Percentiles rank a stretch among this genome's conserved stretches.
phyloP scores from a whole-genome alignment of 2,888 invertebrate species.

The Strigamia crassipes region DNA sequence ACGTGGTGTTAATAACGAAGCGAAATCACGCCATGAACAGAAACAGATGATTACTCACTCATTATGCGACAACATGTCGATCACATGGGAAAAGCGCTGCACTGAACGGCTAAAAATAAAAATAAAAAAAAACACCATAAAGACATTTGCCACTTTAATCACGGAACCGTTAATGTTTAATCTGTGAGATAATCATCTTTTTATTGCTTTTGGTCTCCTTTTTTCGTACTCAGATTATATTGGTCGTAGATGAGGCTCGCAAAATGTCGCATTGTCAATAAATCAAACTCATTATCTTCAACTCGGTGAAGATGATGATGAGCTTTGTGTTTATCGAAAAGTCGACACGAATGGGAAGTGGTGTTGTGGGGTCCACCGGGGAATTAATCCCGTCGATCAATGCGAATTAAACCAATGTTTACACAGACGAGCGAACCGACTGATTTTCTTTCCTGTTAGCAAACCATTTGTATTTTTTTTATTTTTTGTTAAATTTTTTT shows the following conservation, averaged over 20 bases:
- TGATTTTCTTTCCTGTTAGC: conserved; percentile 35
- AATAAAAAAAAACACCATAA: conserved; percentile 18
- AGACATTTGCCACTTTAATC: conserved; percentile 26
- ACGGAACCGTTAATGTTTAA: conserved; percentile 28
- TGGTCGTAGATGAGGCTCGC: neutral
- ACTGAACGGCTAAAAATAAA: neutral
- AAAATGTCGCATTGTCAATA: conserved; percentile 6
- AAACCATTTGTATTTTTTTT: neutral
- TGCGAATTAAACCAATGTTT: conserved; percentile 24
- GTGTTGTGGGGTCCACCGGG: conserved; percentile 11
- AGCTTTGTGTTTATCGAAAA: conserved; percentile 18
- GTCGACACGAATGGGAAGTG: neutral
- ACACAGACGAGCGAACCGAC: neutral
- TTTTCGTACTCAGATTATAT: neutral
- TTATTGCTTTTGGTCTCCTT: conserved; percentile 1
- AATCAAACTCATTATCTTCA: conserved; percentile 39
- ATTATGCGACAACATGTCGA: conserved; percentile 42
- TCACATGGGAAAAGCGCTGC: neutral
- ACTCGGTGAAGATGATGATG: conserved; percentile 1
- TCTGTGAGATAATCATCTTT: conserved; percentile 25
- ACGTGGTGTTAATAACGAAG: conserved; percentile 39
- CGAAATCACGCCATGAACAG: conserved; percentile 34
- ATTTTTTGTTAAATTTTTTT: neutral
- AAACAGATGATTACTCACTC: conserved; percentile 42
- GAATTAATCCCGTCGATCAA: conserved; percentile 29